phyloP scores from a whole-genome alignment of 2,113 vertebrate genomes.

The Perca fluviatilis region DNA sequence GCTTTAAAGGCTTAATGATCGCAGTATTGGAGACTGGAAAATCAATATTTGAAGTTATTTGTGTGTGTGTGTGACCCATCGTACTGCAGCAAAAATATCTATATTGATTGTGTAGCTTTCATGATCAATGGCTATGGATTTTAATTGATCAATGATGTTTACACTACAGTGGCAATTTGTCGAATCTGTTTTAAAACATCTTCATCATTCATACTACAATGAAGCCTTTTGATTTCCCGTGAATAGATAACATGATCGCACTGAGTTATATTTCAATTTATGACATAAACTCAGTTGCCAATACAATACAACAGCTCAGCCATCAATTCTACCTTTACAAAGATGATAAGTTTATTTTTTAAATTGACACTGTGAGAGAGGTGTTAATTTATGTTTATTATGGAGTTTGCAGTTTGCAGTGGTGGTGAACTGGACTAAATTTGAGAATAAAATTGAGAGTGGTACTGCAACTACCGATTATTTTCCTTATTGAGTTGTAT shows the following conservation, averaged over 20 bases:
- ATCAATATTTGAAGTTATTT: slow-evolving; percentile 9
- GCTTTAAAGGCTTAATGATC: slow-evolving; percentile 33
- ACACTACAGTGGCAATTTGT: not conserved
- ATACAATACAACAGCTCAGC: not conserved
- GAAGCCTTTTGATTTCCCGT: not conserved
- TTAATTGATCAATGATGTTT: not conserved
- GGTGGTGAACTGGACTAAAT: not conserved
- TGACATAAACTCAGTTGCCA: not conserved
- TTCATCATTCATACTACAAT: rapidly evolving
- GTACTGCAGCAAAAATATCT: slow-evolving; percentile 9
- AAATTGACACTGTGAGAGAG: not conserved
- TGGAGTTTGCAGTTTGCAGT: not conserved
- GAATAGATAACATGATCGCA: not conserved
- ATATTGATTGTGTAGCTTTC: slow-evolving; percentile 47
- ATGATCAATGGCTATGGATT: slow-evolving; percentile 38
- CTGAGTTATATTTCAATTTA: not conserved
- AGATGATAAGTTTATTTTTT: not conserved
- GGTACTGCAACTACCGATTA: no score
- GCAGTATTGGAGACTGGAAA: not conserved
- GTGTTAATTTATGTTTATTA: not conserved
- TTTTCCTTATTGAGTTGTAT: no score
- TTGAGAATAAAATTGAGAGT: no score
- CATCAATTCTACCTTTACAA: not conserved
- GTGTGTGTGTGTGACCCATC: not conserved
- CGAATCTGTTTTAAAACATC: not conserved